These are phyloP conservation scores for Tylochromis polylepis DNA, from an alignment of 2,113 vertebrate species.

Conservation along the genomic window DNA sequence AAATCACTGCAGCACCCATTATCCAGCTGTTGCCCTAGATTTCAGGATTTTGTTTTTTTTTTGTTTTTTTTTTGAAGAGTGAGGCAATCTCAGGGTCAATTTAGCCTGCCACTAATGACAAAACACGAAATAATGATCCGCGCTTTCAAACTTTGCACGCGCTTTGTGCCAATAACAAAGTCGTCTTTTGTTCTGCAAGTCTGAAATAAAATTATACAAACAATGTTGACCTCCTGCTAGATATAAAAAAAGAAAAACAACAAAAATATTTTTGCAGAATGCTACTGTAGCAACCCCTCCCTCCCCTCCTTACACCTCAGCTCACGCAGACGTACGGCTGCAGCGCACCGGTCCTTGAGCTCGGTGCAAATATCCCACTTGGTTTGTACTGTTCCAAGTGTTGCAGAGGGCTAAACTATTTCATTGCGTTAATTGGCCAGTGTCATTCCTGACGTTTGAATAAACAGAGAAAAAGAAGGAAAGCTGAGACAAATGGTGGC, in stretches of 20 bases:
- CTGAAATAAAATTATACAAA: conserved; percentile 24
- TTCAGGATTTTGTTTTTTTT: neutral
- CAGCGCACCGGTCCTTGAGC: conserved; percentile 22
- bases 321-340: neutral
- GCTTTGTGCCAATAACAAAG: neutral
- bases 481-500: conserved; percentile 86
- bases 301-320: neutral
- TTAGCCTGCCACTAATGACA: conserved; percentile 21
- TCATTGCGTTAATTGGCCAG: conserved; percentile 88
- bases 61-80: neutral
- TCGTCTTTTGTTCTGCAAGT: neutral
- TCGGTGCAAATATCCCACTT: conserved; percentile 56
- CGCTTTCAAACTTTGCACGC: neutral
- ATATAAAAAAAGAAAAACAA: neutral
- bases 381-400: conserved; percentile 39
- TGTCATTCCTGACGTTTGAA: conserved; percentile 85
- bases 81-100: conserved; percentile 37
- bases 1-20: conserved; percentile 29
- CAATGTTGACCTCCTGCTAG: conserved; percentile 7
- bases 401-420: conserved; percentile 84
- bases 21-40: conserved; percentile 48
- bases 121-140: conserved; percentile 21
- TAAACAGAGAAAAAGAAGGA: conserved; percentile 85
- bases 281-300: neutral
- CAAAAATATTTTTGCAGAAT: neutral